A percentile compares a stretch with the other conserved stretches of the same genome.
Conservation (phyloP, 2,888 invertebrate species). For the Pilophorus perplexus region DNA sequence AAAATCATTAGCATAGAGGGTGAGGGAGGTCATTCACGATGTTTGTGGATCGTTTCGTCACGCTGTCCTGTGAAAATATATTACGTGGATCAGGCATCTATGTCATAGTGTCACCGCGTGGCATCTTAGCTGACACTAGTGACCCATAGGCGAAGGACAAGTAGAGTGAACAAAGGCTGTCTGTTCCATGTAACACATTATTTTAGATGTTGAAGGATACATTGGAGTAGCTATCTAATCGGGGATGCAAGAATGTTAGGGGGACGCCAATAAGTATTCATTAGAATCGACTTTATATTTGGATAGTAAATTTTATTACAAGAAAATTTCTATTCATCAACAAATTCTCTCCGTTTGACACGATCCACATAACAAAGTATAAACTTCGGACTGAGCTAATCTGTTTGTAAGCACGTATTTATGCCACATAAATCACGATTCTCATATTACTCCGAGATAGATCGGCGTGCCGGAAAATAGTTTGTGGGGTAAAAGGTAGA, state of each 20-base stretch:
- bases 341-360: not conserved
- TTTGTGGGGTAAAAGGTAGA: slow-evolving; percentile 5
- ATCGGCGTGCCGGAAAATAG: slow-evolving; percentile 5
- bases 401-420: slow-evolving; percentile 15
- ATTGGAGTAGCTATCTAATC: no score
- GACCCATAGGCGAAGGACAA: slow-evolving; percentile 15
- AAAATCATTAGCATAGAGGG: no score
- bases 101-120: not conserved
- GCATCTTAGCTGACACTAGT: slow-evolving; percentile 18
- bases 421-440: slow-evolving; percentile 14
- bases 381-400: slow-evolving; percentile 25
- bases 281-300: no score
- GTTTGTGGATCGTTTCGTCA: slow-evolving; percentile 23
- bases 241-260: no score
- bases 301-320: no score
- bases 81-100: slow-evolving; percentile 3
- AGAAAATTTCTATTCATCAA: not conserved
- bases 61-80: slow-evolving; percentile 10
- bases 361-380: not conserved
- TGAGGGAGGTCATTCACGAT: slow-evolving; percentile 15
- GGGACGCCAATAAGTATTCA: not conserved
- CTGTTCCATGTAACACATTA: no score
- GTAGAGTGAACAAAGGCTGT: not conserved
- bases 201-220: no score
- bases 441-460: slow-evolving; percentile 11